Evolutionary conservation across 2,797 vertebrate species (phyloP).

Genomic region (Acipenser ruthenus): DNA sequence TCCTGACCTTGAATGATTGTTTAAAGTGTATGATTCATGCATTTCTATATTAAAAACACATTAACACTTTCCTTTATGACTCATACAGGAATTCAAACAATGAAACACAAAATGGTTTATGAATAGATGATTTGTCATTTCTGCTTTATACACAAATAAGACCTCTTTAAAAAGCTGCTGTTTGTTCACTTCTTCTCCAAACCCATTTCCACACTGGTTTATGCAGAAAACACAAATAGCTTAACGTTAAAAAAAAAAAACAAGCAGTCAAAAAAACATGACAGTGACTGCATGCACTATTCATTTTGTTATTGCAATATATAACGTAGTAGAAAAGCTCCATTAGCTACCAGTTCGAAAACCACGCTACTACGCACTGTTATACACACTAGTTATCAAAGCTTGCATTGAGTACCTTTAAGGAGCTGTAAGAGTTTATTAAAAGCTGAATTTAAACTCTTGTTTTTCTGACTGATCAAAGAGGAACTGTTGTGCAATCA

Average conservation of each 20-base stretch:
- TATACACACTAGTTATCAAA: not conserved
- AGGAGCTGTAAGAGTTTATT: conserved; percentile 13
- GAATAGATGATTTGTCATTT: conserved; percentile 20
- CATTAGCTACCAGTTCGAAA: too few relatives aligned
- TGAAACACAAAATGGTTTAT: conserved; percentile 31
- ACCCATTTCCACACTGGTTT: conserved; percentile 2
- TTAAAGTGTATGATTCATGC: conserved; percentile 47
- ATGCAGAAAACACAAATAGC: not conserved
- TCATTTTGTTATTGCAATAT: too few relatives aligned
- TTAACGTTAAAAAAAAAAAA: not conserved
- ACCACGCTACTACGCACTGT: too few relatives aligned
- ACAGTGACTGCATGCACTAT: not conserved
- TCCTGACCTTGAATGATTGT: conserved; percentile 38
- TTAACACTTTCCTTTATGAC: conserved; percentile 51
- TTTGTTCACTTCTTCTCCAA: conserved; percentile 9
- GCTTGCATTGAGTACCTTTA: not conserved
- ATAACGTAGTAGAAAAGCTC: too few relatives aligned
- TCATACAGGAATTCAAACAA: conserved; percentile 48
- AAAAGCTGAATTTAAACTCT: conserved; percentile 13
- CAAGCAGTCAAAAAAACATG: not conserved
- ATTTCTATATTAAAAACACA: conserved; percentile 39
- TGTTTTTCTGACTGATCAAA: conserved; percentile 25
- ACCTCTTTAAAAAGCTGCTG: conserved; percentile 7
- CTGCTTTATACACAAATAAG: conserved; percentile 17
- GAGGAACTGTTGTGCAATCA: conserved; percentile 20